Base-by-base conservation (phyloP, 2,797 vertebrate genomes). In the Anabacerthia variegaticeps region DNA sequence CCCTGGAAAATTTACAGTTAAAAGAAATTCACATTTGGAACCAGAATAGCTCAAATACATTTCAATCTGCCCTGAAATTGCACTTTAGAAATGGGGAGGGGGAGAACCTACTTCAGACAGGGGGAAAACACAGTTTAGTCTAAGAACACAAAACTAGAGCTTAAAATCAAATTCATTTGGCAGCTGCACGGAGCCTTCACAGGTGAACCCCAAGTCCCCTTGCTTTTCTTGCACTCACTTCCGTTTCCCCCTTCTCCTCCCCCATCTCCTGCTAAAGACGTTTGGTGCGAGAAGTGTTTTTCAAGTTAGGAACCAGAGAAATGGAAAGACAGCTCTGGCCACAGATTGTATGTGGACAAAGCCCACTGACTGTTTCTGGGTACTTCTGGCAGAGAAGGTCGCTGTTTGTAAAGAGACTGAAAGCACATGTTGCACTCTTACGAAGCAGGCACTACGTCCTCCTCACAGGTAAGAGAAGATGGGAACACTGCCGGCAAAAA, bases 11-110 rank as follows among this genome's bases (percentile, higher is more conserved):
- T 54, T 36, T 52, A 67, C 28, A 87, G 71, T 91, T 76, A 67
- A 63, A 86, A 87, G 26, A 85, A 67, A 76, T 79, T 73, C 75
- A n/a, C 24, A 8, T 43, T 67, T 44, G 55, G 30, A 82, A 95
- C 92, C 5, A 30, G 56, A 91, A 74, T 41, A 6, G 26, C 30
- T 74, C 75, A 88, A 80, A 67, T 21, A 41, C 19, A 28, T 88
- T 92, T 94, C 67, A 85, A 17, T 34, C 74, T 72, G 71, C 43
- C 79, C 71, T 49, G 80, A 92, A 65, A 78, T 5, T 5, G 5
- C 69, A 63, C 36, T 69, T 90, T 9, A 67, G 59, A 69, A 92
- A 58, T 8, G 39, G 1, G 0, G 8, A 56, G 32, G 26, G 27
- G 9, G 12, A 80, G 17, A 92, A 68, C 10, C 27, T 72, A 54